A percentile compares a stretch with the other conserved stretches of the same genome.
phyloP scores from a whole-genome alignment of 2,888 invertebrate species.

The Dascillus cervinus region DNA sequence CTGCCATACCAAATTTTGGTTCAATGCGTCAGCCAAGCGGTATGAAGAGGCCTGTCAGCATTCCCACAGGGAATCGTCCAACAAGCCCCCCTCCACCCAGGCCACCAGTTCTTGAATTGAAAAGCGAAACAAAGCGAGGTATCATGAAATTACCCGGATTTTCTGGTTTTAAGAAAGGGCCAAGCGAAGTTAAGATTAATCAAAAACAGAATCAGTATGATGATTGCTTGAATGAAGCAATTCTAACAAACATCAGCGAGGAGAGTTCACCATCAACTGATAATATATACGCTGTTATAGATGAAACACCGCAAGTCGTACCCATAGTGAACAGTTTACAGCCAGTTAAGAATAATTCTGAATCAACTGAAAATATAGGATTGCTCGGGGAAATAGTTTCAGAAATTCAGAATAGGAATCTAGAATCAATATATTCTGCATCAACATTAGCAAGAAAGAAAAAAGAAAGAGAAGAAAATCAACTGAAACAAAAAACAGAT shows the following conservation, averaged over 20 bases:
- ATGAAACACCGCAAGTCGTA: conserved; percentile 55
- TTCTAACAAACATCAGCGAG: conserved; percentile 54
- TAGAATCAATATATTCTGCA: conserved; percentile 80
- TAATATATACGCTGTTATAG: conserved; percentile 82
- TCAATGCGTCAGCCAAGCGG: conserved; percentile 70
- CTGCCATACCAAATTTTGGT: conserved; percentile 67
- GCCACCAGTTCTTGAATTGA: conserved; percentile 47
- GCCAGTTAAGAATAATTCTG: conserved; percentile 45
- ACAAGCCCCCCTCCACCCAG: conserved; percentile 70
- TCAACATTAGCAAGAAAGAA: conserved; percentile 61
- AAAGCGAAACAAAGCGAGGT: conserved; percentile 21
- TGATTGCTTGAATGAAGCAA: conserved; percentile 66
- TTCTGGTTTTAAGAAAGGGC: conserved; percentile 51
- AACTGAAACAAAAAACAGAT: conserved; percentile 30
- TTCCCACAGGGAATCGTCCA: conserved; percentile 58
- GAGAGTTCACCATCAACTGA: conserved; percentile 54
- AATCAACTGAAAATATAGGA: conserved; percentile 64
- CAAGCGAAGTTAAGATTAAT: conserved; percentile 30
- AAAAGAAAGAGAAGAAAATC: conserved; percentile 43
- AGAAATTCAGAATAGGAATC: conserved; percentile 79
- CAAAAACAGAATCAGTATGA: conserved; percentile 57
- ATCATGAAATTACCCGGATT: conserved; percentile 40
- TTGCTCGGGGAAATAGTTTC: conserved; percentile 78
- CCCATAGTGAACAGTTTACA: conserved; percentile 37
- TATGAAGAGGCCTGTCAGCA: conserved; percentile 65